Evolutionary conservation across 2,797 vertebrate genomes (phyloP), one percentile per base, ranked within the genome.

Genomic region (Podarcis lilfordi): DNA sequence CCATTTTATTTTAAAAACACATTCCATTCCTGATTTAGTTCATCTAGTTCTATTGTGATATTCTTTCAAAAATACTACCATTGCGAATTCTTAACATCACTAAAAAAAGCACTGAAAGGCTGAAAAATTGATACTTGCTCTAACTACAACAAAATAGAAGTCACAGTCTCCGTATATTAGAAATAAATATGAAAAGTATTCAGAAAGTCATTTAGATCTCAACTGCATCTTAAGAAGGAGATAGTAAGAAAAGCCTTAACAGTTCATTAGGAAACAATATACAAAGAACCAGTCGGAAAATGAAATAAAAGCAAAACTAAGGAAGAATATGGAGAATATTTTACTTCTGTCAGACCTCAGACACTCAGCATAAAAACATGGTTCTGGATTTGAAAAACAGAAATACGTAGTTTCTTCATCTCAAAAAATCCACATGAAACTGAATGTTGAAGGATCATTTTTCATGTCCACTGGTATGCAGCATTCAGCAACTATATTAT

Each of bases 321-420:
- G 95, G 86, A 82, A 92, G 87, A 93, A 92, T 43, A 95, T 87
- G 85, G 68, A 93, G 92, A 95, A 94, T 78, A 76, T 92, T 96
- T 93, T 95, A 95, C 92, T 95, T 93, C 91, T 43, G 27, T 88
- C 95, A 93, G 91, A 95, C 87, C 90, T 92, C 91, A 92, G 91
- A 93, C 90, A 93, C 91, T 94, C 96, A 91, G 91, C 92, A 93
- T 92, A 92, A 94, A 94, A 87, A 23, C 92, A 92, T 89, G 86
- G 90, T 90, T 94, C 86, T 88, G 83, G 92, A 92, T 89, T 94
- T 93, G 84, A 93, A 91, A 92, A 93, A 91, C 82, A 94, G 91
- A 93, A 95, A 95, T 92, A 93, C 83, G 87, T 66, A 77, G 89
- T 85, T 92, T 85, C 88, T 89, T 92, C 91, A 93, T 80, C 86